Base-by-base conservation (phyloP, 2,888 invertebrate genomes). In the Baronia brevicornis region DNA sequence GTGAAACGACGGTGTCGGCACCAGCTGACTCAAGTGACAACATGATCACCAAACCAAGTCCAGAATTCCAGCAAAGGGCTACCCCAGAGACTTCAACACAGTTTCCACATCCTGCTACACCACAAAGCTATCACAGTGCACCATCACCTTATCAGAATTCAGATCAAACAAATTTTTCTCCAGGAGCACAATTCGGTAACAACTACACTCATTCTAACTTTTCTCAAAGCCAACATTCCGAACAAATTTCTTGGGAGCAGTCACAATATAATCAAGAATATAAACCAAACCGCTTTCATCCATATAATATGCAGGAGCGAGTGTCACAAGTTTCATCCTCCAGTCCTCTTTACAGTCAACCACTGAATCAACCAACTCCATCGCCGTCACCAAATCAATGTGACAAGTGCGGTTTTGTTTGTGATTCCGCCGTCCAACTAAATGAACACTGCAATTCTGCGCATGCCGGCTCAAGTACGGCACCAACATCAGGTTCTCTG, bases 341-440 rank as follows among this genome's bases (percentile, higher is more conserved):
- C 50, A 88, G 85, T 59, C 88, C 87, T 18, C 63, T 86, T 26
- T 87, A 87, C 44, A 87, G 87, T 11, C 85, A 85, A 48, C 86
- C 86, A 28, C 69, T 87, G 6, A 89, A 88, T 54, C 89, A 89
- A 53, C 89, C 91, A 6, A 89, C 91, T 17, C 91, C 91, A 21
- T 90, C 91, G 6, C 87, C 90, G 0, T 90, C 90, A 38, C 89
- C 89, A 1, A 88, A 90, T 59, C 92, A 93, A 65, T 94, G 94
- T 69, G 94, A 94, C 61, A 93, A 94, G 67, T 94, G 94, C 60
- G 93, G 93, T 36, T 90, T 89, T 41, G 89, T 93, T 33, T 93
- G 91, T 59, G 91, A 92, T 59, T 91, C 91, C 21, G 90, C 90
- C 24, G 85, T 88, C 25, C 90, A 90, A 54, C 73, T 94, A 28